A percentile compares a stretch with the other conserved stretches of the same genome.
Conservation (phyloP, 2,797 vertebrate species). For the Crocodylus rhombifer region DNA sequence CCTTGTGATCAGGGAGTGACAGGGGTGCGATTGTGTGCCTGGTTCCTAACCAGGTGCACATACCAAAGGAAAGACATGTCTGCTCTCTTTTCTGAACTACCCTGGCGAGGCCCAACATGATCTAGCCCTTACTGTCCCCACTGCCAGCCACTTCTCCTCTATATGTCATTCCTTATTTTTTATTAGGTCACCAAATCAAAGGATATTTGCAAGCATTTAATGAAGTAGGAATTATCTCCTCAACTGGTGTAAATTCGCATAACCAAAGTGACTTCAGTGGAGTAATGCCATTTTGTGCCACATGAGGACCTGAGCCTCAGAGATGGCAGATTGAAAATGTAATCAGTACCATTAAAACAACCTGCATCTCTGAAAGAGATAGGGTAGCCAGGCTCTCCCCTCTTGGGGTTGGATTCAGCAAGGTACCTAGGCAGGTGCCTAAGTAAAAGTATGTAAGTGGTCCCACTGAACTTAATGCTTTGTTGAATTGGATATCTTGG, state of each 20-base stretch:
- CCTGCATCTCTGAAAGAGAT: neutral
- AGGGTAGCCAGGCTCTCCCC: neutral
- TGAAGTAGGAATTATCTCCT: neutral
- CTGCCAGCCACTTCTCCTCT: neutral
- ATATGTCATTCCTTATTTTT: neutral
- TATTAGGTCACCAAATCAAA: neutral
- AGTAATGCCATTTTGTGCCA: neutral
- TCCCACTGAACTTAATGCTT: neutral
- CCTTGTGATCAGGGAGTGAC: neutral
- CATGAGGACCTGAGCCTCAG: neutral
- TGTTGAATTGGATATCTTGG: neutral
- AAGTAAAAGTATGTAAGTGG: neutral
- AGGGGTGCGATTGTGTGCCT: neutral
- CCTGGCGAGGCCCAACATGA: neutral
- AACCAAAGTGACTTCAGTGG: neutral
- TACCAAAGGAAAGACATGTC: neutral
- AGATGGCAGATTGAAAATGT: neutral
- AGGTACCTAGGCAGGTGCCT: neutral
- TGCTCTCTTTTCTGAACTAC: neutral
- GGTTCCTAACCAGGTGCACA: neutral
- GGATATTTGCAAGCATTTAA: neutral
- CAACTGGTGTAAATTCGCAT: neutral
- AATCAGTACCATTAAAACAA: neutral
- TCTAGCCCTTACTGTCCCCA: neutral
- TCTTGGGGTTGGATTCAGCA: neutral